These are phyloP conservation scores for Hiodon tergisus DNA, from an alignment of 2,113 vertebrate genomes.

Conservation along the genomic window DNA sequence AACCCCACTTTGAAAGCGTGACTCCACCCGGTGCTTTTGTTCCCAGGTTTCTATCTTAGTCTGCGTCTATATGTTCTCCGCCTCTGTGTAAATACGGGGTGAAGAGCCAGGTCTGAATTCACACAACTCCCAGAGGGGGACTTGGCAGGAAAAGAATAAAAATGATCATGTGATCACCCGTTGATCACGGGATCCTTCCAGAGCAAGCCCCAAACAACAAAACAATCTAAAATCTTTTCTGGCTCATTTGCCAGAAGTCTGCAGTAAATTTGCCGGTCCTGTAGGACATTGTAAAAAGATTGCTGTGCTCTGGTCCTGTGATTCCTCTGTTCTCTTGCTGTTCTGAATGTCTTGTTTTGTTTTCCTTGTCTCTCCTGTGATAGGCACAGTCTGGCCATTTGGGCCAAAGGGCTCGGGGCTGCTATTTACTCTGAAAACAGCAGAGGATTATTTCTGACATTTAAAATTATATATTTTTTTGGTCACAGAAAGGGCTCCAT, in stretches of 20 bases:
- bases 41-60: too few relatives aligned
- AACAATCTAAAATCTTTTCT: background rate
- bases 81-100: background rate
- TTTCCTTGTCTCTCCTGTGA: constrained; percentile 11
- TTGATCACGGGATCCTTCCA: constrained; percentile 1
- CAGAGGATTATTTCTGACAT: background rate
- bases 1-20: background rate
- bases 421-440: background rate
- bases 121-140: background rate
- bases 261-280: background rate
- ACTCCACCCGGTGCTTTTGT: background rate
- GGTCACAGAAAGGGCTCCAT: background rate
- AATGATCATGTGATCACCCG: background rate
- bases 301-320: constrained; percentile 15
- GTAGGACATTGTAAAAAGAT: background rate
- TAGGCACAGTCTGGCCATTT: background rate
- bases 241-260: background rate
- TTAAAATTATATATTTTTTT: background rate
- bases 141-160: background rate
- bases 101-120: background rate
- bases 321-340: background rate
- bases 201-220: background rate
- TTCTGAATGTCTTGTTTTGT: constrained; percentile 11
- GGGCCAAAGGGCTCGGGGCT: background rate
- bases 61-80: too few relatives aligned